Percentiles rank a stretch among this genome's conserved stretches.
Evolutionary conservation across 2,113 vertebrate species (phyloP).

Genomic region (Rattus norvegicus): GRCr8 NC_086019.1:90920001-90920500

Average conservation of each 20-base stretch:
- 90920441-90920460: neutral
- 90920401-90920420: slow-evolving; percentile 59
- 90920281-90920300: slow-evolving; percentile 63
- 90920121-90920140: neutral
- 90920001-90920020: neutral
- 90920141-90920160: fast-evolving
- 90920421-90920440: no score
- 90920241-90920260: slow-evolving; percentile 75
- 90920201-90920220: neutral
- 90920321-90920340: slow-evolving; percentile 79
- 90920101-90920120: neutral
- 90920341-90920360: slow-evolving; percentile 75
- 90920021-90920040: neutral
- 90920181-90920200: neutral
- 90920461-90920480: no score
- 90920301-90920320: slow-evolving; percentile 69
- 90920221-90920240: slow-evolving; percentile 13
- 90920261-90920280: slow-evolving; percentile 77
- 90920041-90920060: neutral
- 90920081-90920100: neutral
- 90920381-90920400: slow-evolving; percentile 13
- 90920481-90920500: neutral
- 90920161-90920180: neutral
- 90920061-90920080: no score
- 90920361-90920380: neutral